Base-by-base conservation (phyloP, 2,888 invertebrate genomes). In the Leucoptera coffeella region DNA sequence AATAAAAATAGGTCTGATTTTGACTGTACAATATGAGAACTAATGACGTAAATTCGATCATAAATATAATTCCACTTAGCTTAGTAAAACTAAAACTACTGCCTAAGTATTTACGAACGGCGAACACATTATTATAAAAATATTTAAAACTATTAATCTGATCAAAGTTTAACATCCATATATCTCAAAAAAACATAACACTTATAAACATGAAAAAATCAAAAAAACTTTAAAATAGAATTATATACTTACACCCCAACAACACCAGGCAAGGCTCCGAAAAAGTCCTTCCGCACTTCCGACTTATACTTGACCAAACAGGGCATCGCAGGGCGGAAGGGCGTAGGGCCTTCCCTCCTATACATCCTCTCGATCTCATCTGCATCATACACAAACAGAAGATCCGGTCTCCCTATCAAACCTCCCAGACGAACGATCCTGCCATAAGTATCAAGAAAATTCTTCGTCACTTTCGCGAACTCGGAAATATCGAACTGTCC, bases 311-410 rank as follows among this genome's bases (percentile, higher is more conserved):
- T 81, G 26, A 88, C 88, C 34, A 89, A 67, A 44, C 88, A 88
- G 0, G 89, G 89, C 88, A 89, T 89, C 1, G 87, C 80, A 0
- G 89, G 88, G 14, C 89, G 73, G 45, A 84, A 86, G 0, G 89
- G 89, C 2, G 88, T 85, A 2, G 83, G 77, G 0, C 88, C 88
- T 54, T 89, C 89, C 28, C 82, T 75, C 30, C 88, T 61, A 41
- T 87, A 89, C 40, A 86, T 80, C 58, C 82, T 82, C 58, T 89
- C 87, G 33, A 87, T 87, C 58, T 88, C 89, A 47, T 87, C 83
- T 1, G 83, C 85, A 55, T 89, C 87, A 41, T 85, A 89, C 23
- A 89, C 80, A 45, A 89, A 89, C 23, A 89, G 47, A 36, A 89
- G 54, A 67, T 89, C 89, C 1, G 89, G 89, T 25, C 89, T 56